phyloP scores from a whole-genome alignment of 2,888 invertebrate species.

The Argynnis bischoffii region DNA sequence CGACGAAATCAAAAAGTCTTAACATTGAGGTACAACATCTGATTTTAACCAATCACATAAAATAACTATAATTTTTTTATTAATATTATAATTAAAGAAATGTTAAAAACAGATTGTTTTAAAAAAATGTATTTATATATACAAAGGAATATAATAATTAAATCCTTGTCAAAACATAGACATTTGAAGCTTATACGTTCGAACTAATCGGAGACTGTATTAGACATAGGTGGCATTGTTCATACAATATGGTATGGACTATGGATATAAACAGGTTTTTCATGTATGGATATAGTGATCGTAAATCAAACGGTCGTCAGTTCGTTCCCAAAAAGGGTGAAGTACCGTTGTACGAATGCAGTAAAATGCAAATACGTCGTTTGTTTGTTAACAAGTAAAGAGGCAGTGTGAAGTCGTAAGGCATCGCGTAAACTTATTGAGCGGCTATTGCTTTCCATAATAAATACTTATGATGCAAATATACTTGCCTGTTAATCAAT shows the following conservation, averaged over 20 bases:
- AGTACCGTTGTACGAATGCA: slow-evolving; percentile 65
- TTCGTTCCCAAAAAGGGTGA: slow-evolving; percentile 59
- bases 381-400: slow-evolving; percentile 31
- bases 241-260: slow-evolving; percentile 16
- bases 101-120: too few relatives aligned
- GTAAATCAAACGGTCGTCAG: slow-evolving; percentile 53
- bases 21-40: too few relatives aligned
- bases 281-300: slow-evolving; percentile 36
- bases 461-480: background rate
- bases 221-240: slow-evolving; percentile 7
- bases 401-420: slow-evolving; percentile 28
- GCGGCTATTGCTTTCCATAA: background rate
- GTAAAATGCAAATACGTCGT: slow-evolving; percentile 59
- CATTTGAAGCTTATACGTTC: background rate
- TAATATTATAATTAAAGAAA: too few relatives aligned
- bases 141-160: too few relatives aligned
- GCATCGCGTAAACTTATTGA: slow-evolving; percentile 10
- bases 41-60: too few relatives aligned
- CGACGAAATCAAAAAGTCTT: too few relatives aligned
- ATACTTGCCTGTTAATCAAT: too few relatives aligned
- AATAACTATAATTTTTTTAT: too few relatives aligned
- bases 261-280: slow-evolving; percentile 27
- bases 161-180: too few relatives aligned
- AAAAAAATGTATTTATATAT: too few relatives aligned
- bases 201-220: slow-evolving; percentile 8